A percentile compares a stretch with the other conserved stretches of the same genome.
These are phyloP conservation scores for Drosophila tropicalis DNA, from an alignment of 1,140 invertebrate species.

Conservation along the genomic window DNA sequence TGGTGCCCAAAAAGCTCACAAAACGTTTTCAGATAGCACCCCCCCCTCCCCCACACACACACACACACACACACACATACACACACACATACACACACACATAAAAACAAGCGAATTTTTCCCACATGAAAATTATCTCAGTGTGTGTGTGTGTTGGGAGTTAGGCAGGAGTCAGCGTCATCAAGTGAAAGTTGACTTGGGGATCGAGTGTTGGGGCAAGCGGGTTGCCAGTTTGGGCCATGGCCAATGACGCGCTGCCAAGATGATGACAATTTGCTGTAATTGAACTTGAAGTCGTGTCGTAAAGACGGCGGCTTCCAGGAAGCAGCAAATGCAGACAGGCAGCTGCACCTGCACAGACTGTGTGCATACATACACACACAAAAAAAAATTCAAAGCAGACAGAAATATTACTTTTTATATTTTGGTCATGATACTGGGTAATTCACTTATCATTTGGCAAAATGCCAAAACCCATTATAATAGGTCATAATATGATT, in stretches of 20 bases:
- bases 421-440: conserved; percentile 5
- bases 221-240: conserved; percentile 5
- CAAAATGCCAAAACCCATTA: conserved; percentile 16
- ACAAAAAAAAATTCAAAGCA: not conserved
- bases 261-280: conserved; percentile 23
- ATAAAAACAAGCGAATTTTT: conserved; percentile 7
- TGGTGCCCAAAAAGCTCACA: conserved; percentile 8
- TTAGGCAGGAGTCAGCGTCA: conserved; percentile 5
- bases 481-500: conserved; percentile 19
- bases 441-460: not conserved
- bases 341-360: conserved; percentile 12
- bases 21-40: conserved; percentile 7
- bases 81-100: not conserved
- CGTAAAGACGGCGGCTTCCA: conserved; percentile 10
- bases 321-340: conserved; percentile 2
- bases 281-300: conserved; percentile 22
- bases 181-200: conserved; percentile 17
- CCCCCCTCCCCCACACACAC: too few relatives aligned
- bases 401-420: not conserved
- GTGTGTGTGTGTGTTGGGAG: conserved; percentile 1
- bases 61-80: not conserved
- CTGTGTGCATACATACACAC: not conserved
- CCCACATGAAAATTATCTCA: conserved; percentile 15
- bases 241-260: conserved; percentile 21
- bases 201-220: not conserved